Evolutionary conservation across 2,113 vertebrate genomes (phyloP).

Genomic region (Prinia subflava): DNA sequence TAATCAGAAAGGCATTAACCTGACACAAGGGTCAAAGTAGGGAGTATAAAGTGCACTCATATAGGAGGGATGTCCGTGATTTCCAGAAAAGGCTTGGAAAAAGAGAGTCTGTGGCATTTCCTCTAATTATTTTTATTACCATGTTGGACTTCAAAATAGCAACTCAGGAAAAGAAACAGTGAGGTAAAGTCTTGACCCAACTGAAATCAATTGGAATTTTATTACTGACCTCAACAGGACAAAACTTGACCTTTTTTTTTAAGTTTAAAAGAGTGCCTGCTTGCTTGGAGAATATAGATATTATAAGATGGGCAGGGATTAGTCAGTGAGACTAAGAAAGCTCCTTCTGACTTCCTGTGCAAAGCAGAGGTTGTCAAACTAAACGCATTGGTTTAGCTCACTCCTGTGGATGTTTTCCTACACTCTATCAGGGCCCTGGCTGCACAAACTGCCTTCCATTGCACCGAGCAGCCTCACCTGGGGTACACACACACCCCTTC

Average conservation of each 20-base stretch:
- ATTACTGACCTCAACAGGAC: background rate
- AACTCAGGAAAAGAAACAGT: constrained; percentile 8
- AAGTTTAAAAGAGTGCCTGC: background rate
- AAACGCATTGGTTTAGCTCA: accelerated
- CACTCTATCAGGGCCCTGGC: background rate
- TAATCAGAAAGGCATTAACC: constrained; percentile 37
- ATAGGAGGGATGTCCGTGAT: background rate
- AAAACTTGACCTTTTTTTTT: background rate
- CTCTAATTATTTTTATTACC: constrained; percentile 55
- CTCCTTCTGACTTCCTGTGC: background rate
- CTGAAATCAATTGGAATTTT: background rate
- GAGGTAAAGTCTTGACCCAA: background rate
- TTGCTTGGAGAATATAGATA: background rate
- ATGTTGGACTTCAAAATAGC: constrained; percentile 36
- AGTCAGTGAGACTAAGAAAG: background rate
- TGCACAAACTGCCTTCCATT: background rate
- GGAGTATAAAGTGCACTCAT: background rate
- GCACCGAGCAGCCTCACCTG: background rate
- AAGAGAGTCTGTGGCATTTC: constrained; percentile 37
- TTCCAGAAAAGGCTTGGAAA: constrained; percentile 28
- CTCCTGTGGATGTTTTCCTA: background rate
- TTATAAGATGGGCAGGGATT: background rate
- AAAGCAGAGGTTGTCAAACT: background rate
- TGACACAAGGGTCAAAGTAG: constrained; percentile 37
- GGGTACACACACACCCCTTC: background rate